Evolutionary conservation across 1,140 invertebrate species (phyloP).

Genomic region (Teleogryllus occipitalis): DNA sequence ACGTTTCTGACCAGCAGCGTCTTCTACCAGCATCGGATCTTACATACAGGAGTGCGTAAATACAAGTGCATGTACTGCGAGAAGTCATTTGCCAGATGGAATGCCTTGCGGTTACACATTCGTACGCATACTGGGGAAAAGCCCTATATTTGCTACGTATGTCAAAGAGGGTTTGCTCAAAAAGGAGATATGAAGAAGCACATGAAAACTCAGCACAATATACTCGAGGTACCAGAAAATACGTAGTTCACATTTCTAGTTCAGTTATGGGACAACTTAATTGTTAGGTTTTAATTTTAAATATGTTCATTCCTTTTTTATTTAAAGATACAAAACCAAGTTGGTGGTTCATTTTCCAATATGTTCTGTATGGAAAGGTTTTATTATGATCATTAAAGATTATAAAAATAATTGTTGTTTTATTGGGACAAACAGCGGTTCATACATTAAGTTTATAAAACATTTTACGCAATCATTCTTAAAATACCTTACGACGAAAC

Average conservation of each 20-base stretch:
- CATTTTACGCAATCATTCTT: too few relatives aligned
- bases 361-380: too few relatives aligned
- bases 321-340: not conserved
- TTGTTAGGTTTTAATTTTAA: not conserved
- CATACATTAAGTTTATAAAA: too few relatives aligned
- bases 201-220: constrained; percentile 38
- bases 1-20: constrained; percentile 64
- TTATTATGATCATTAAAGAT: too few relatives aligned
- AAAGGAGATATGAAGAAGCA: constrained; percentile 38
- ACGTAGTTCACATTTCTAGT: not conserved
- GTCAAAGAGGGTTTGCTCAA: constrained; percentile 37
- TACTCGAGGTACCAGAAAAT: not conserved
- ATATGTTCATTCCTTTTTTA: not conserved
- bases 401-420: too few relatives aligned
- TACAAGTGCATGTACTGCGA: constrained; percentile 14
- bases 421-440: too few relatives aligned
- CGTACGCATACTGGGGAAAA: constrained; percentile 35
- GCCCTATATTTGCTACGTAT: constrained; percentile 37
- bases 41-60: constrained; percentile 12
- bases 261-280: not conserved
- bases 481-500: too few relatives aligned
- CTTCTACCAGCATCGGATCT: constrained; percentile 44
- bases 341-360: too few relatives aligned
- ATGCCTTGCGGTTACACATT: constrained; percentile 12
- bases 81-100: constrained; percentile 4